phyloP scores from a whole-genome alignment of 2,888 invertebrate species.

The Kryphioiulus occultus region DNA sequence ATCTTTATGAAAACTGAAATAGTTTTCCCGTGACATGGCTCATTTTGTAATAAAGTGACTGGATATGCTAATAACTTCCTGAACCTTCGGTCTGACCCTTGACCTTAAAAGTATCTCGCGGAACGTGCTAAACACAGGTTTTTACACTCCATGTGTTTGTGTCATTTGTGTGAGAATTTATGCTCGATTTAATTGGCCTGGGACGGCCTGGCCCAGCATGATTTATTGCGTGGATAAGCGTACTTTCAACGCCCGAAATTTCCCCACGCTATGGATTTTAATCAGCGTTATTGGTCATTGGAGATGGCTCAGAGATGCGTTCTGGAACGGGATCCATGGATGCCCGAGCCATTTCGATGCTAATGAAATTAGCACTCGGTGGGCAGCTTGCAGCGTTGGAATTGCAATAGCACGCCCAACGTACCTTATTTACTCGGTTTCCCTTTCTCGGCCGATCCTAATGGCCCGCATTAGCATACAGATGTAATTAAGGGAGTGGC shows the following conservation, averaged over 20 bases:
- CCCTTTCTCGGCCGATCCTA: neutral
- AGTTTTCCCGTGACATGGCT: too few species aligned
- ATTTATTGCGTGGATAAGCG: neutral
- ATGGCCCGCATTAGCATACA: neutral
- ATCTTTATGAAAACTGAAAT: too few species aligned
- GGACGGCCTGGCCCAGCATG: neutral
- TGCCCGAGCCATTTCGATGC: neutral
- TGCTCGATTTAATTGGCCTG: neutral
- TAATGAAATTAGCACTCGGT: neutral
- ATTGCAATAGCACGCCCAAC: neutral
- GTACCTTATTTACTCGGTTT: neutral
- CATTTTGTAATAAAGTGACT: too few species aligned
- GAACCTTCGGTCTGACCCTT: too few species aligned
- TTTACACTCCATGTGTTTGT: too few species aligned
- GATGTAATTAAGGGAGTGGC: neutral
- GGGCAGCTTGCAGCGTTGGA: neutral
- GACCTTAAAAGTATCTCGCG: too few species aligned
- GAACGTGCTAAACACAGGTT: too few species aligned
- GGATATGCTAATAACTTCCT: too few species aligned
- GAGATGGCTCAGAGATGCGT: neutral
- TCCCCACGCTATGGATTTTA: neutral
- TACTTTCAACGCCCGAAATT: neutral
- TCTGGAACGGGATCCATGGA: neutral
- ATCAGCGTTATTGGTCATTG: constrained; percentile 16
- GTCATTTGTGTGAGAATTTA: too few species aligned